These are phyloP conservation scores for Electrophaes corylata DNA, from an alignment of 2,888 invertebrate species.

Conservation along the genomic window DNA sequence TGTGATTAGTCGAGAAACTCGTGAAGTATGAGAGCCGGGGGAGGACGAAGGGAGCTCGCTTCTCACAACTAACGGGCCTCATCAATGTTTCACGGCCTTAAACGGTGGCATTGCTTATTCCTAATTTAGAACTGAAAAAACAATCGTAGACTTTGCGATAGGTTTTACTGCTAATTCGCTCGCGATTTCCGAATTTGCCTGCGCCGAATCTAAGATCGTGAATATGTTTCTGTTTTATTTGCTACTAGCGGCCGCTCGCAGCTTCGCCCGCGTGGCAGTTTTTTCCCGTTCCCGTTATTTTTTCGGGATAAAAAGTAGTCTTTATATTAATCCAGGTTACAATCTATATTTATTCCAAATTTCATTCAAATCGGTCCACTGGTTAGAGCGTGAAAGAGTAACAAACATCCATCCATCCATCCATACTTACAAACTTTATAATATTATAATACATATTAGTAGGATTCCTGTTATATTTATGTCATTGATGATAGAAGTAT, in stretches of 20 bases:
- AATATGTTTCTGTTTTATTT: slow-evolving; percentile 40
- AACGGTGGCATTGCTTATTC: slow-evolving; percentile 65
- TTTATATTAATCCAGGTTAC: too few relatives aligned
- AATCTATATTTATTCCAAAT: too few relatives aligned
- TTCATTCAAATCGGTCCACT: too few relatives aligned
- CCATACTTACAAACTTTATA: too few relatives aligned
- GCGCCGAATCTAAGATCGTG: slow-evolving; percentile 52
- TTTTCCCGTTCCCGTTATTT: too few relatives aligned
- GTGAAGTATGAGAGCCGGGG: slow-evolving; percentile 29
- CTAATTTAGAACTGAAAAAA: slow-evolving; percentile 76
- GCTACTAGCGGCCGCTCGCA: slow-evolving; percentile 21
- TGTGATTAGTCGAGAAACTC: slow-evolving; percentile 62
- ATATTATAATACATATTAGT: too few relatives aligned
- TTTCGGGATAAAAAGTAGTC: too few relatives aligned
- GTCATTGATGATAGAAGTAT: too few relatives aligned
- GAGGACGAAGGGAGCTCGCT: slow-evolving; percentile 1
- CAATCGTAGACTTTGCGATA: slow-evolving; percentile 61
- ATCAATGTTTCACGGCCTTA: slow-evolving; percentile 77
- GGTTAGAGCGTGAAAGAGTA: too few relatives aligned
- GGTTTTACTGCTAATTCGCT: slow-evolving; percentile 69
- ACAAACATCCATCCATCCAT: too few relatives aligned
- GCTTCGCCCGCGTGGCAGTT: too few relatives aligned
- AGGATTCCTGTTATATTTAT: too few relatives aligned
- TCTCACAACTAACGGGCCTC: slow-evolving; percentile 56
- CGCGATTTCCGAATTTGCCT: slow-evolving; percentile 48